Conservation (phyloP, 1,140 invertebrate genomes). For the Elysia chlorotica region DNA sequence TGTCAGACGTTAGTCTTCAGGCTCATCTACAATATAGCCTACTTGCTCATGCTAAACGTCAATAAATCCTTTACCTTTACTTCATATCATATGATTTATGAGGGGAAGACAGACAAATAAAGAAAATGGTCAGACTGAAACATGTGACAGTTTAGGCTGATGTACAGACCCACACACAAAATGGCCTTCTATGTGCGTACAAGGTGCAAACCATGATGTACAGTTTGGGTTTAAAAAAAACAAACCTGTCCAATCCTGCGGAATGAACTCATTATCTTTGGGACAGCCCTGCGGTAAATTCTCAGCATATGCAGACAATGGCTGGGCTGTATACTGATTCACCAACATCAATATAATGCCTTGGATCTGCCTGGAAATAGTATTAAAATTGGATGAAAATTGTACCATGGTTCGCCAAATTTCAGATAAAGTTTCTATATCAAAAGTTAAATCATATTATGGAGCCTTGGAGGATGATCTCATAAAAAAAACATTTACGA, state of each 20-base stretch:
- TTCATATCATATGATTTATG: background rate
- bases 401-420: background rate
- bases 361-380: conserved; percentile 52
- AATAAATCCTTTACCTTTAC: background rate
- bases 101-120: background rate
- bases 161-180: background rate
- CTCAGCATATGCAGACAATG: conserved; percentile 33
- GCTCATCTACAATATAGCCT: too few species aligned
- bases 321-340: conserved; percentile 45
- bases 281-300: conserved; percentile 30
- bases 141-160: background rate
- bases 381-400: background rate
- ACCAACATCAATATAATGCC: conserved; percentile 53
- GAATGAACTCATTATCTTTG: conserved; percentile 29
- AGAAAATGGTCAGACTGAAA: background rate
- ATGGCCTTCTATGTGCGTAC: too few species aligned
- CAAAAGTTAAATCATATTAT: background rate
- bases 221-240: background rate
- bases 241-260: conserved; percentile 47
- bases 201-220: too few species aligned
- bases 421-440: background rate
- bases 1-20: too few species aligned
- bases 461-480: too few species aligned
- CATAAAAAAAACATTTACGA: background rate
- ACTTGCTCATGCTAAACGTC: too few species aligned